Conservation (phyloP, 2,888 invertebrate genomes). For the Ormyrus thymus region DNA sequence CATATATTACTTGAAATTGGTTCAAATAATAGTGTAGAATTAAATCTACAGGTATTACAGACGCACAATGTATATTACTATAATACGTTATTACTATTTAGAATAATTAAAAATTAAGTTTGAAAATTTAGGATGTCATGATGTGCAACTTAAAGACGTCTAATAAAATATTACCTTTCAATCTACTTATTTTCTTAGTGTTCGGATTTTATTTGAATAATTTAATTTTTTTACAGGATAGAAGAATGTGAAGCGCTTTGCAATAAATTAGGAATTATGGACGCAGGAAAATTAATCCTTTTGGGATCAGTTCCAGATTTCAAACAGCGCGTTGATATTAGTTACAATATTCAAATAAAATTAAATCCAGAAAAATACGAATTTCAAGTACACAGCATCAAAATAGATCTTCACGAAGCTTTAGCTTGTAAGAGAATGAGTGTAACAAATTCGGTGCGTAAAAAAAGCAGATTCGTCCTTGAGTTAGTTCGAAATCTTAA, state of each 20-base stretch:
- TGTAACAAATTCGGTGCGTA: conserved; percentile 79
- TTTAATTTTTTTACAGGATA: conserved; percentile 78
- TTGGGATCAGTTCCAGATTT: conserved; percentile 84
- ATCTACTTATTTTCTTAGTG: too few relatives aligned
- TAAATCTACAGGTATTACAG: too few relatives aligned
- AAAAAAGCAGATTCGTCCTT: background rate
- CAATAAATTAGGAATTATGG: conserved; percentile 86
- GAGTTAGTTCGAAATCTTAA: background rate
- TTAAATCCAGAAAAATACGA: conserved; percentile 64
- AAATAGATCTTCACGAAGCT: conserved; percentile 76
- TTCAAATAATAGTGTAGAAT: too few relatives aligned
- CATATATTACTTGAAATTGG: too few relatives aligned
- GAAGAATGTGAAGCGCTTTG: conserved; percentile 92
- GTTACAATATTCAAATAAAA: conserved; percentile 80
- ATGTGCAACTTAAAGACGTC: too few relatives aligned
- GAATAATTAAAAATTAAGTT: background rate
- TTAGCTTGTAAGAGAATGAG: conserved; percentile 82
- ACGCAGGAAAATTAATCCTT: conserved; percentile 83
- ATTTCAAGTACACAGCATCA: conserved; percentile 73
- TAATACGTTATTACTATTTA: background rate
- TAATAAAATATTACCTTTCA: too few relatives aligned
- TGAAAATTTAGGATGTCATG: too few relatives aligned
- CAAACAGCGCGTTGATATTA: conserved; percentile 83
- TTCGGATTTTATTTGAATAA: too few relatives aligned
- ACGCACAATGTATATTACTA: too few relatives aligned